Percentiles rank a stretch among this genome's conserved stretches.
These are phyloP conservation scores for Passer montanus DNA, from an alignment of 2,113 vertebrate genomes.

Conservation along the genomic window DNA sequence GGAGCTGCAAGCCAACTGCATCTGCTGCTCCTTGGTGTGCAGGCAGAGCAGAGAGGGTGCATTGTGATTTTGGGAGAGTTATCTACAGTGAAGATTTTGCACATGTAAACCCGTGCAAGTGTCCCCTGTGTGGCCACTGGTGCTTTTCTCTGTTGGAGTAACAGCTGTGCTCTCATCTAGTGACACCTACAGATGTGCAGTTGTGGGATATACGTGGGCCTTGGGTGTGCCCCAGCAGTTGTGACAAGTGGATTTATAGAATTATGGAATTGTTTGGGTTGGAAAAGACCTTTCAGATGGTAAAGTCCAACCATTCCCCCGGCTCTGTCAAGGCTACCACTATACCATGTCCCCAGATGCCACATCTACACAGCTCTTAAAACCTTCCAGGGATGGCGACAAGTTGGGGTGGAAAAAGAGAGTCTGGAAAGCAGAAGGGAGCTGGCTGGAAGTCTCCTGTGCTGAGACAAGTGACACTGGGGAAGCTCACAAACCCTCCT, in stretches of 20 bases:
- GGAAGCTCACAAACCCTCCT: background rate
- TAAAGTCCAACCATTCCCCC: background rate
- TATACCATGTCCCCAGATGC: background rate
- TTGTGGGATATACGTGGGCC: rapidly evolving
- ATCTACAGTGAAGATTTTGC: background rate
- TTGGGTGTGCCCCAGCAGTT: background rate
- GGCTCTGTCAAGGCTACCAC: too few species aligned
- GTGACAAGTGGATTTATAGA: background rate
- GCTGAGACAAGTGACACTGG: background rate
- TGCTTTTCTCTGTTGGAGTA: background rate
- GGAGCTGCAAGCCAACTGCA: background rate
- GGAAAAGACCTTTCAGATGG: background rate
- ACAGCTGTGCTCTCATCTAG: background rate
- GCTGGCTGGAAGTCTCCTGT: background rate
- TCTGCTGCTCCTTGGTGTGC: background rate
- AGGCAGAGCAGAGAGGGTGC: background rate
- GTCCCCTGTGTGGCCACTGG: background rate
- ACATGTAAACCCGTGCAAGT: background rate
- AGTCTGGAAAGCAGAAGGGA: background rate
- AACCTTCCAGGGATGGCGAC: background rate
- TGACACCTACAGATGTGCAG: background rate
- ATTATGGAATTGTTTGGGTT: background rate
- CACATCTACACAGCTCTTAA: background rate
- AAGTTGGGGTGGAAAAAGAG: background rate
- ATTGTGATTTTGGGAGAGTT: background rate